Base-by-base conservation (phyloP, 2,888 invertebrate genomes). In the Caenorhabditis virilis region DNA sequence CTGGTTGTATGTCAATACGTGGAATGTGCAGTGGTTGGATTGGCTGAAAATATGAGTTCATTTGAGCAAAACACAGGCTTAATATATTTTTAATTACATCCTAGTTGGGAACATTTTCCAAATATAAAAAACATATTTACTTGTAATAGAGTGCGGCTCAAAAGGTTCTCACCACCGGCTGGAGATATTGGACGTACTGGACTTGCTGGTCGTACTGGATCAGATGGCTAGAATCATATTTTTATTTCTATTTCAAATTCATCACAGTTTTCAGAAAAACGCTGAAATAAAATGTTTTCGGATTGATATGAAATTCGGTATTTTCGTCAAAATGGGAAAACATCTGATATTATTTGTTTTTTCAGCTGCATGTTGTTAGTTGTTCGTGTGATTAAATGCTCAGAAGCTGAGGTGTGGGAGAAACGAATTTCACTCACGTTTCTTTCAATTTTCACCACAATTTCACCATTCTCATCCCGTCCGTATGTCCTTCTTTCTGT, bases 401-500 rank as follows among this genome's bases (percentile, higher is more conserved):
- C 30, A 30, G 13, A 30, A 30, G 6, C 13, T 30, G 30, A 30
- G n/a, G n/a, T n/a, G n/a, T n/a, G n/a, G n/a, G n/a, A 36, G n/a
- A 36, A 36, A 36, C 6, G 7, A 22, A 20, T 35, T 30, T 30
- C 13, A 67, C 74, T 70, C 25, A 77, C 77, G 62, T 77, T 68
- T 57, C 65, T 75, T 48, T 80, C 80, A 23, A 80, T 78, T 58
- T 76, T 77, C 57, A 80, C 79, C 13, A 78, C 78, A 43, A 80
- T 66, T 26, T 80, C 79, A 20, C 80, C 80, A 51, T 80, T 80
- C 58, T 80, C 77, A 49, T 80, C 80, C 18, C 74, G 51, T 26
- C 80, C 80, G 41, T 75, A 80, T 6, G 78, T 80, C 27, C 78
- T 61, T 47, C 80, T 51, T 52, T 80, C 80, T 26, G 78, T 80